phyloP scores from a whole-genome alignment of 92 coral and sea anemone species.

The Desmophyllum pertusum region DNA sequence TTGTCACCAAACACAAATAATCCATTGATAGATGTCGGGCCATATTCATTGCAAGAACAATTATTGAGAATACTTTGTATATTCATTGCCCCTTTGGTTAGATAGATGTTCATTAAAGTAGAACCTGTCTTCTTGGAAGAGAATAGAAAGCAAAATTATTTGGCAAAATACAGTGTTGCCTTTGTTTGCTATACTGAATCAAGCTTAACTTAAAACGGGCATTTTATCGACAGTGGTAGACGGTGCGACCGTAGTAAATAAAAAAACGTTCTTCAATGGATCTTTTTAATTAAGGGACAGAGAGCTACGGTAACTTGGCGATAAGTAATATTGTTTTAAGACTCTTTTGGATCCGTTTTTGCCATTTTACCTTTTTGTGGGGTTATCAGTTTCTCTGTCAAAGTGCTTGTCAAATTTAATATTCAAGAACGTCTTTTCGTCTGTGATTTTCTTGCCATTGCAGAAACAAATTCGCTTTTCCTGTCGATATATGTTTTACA shows the following conservation, averaged over 20 bases:
- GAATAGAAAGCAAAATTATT: conserved; percentile 12
- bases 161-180: neutral
- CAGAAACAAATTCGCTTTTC: neutral
- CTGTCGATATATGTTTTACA: neutral
- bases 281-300: neutral
- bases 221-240: neutral
- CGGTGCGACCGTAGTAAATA: neutral
- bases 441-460: neutral
- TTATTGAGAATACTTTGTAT: conserved; percentile 17
- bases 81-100: conserved; percentile 26
- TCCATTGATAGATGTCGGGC: conserved; percentile 8
- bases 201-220: neutral
- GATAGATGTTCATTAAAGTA: conserved; percentile 17
- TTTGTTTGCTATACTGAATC: neutral
- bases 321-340: neutral
- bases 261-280: neutral
- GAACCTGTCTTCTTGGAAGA: neutral
- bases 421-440: neutral
- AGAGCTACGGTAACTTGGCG: neutral
- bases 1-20: conserved; percentile 24
- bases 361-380: neutral
- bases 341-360: neutral
- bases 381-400: neutral
- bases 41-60: conserved; percentile 24
- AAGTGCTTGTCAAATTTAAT: neutral